A percentile compares a stretch with the other conserved stretches of the same genome.
These are phyloP conservation scores for Syrmaticus mikado DNA, from an alignment of 2,113 vertebrate species.

Conservation along the genomic window DNA sequence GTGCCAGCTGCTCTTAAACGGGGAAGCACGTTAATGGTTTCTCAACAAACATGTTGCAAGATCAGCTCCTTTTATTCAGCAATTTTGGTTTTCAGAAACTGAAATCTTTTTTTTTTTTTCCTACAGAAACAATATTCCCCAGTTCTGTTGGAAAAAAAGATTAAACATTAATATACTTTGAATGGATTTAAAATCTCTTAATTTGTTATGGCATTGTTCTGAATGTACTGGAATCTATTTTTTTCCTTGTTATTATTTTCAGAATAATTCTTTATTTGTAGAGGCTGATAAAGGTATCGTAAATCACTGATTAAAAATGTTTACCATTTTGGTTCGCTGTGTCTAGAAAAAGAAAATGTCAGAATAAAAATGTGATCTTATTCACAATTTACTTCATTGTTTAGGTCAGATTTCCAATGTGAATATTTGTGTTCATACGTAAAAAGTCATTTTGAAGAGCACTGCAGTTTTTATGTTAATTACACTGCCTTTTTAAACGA, in stretches of 20 bases:
- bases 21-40: conserved; percentile 43
- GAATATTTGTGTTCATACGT: not conserved
- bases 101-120: not conserved
- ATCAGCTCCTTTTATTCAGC: conserved; percentile 49
- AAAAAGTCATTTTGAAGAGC: not conserved
- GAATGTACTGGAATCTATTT: not conserved
- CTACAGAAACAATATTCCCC: not conserved
- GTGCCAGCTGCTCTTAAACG: conserved; percentile 57
- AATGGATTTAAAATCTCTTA: not conserved
- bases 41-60: conserved; percentile 53
- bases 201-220: not conserved
- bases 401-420: not conserved
- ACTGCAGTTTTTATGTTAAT: not conserved
- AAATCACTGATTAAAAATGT: not conserved
- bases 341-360: not conserved
- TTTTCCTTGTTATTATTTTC: not conserved
- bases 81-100: conserved; percentile 34
- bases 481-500: not conserved
- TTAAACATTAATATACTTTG: not conserved
- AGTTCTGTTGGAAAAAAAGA: not conserved
- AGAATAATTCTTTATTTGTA: not conserved
- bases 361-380: not conserved
- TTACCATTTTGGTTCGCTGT: not conserved
- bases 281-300: not conserved
- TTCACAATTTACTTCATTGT: not conserved